Conservation (phyloP, 2,113 vertebrate genomes). For the Rana temporaria region DNA sequence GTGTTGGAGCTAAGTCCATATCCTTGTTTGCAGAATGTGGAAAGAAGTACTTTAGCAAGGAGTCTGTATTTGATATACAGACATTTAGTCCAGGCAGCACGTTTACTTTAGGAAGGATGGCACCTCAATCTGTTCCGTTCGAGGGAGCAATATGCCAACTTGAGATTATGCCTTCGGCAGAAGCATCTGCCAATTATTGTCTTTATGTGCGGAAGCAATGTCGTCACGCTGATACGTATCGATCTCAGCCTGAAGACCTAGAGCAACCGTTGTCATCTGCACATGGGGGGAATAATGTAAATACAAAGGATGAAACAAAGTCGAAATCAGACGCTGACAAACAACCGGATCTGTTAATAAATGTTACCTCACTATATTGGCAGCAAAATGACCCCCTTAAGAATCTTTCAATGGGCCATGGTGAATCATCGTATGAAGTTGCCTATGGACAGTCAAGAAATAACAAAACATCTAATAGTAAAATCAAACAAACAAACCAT, state of each 20-base stretch:
- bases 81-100: slow-evolving; percentile 74
- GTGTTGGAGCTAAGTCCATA: slow-evolving; percentile 74
- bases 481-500: slow-evolving; percentile 29
- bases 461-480: not conserved
- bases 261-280: slow-evolving; percentile 11
- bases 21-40: slow-evolving; percentile 86
- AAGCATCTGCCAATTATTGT: slow-evolving; percentile 89
- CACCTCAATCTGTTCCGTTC: slow-evolving; percentile 82
- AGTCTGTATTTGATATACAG: slow-evolving; percentile 74
- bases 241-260: slow-evolving; percentile 65
- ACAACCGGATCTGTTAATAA: slow-evolving; percentile 35
- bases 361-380: not conserved
- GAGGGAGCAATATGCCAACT: slow-evolving; percentile 91
- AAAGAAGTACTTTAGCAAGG: slow-evolving; percentile 75
- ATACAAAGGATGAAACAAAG: slow-evolving; percentile 22
- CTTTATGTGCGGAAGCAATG: slow-evolving; percentile 88
- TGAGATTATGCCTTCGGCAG: slow-evolving; percentile 88
- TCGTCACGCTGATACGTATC: slow-evolving; percentile 80
- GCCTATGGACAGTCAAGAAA: slow-evolving; percentile 1
- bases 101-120: slow-evolving; percentile 89
- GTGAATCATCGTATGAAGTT: not conserved
- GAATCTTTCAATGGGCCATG: slow-evolving; percentile 59
- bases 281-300: slow-evolving; percentile 4
- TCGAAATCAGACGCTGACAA: slow-evolving; percentile 60
- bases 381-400: slow-evolving; percentile 17